phyloP scores from a whole-genome alignment of 2,888 invertebrate genomes.

The Meganola albula region DNA sequence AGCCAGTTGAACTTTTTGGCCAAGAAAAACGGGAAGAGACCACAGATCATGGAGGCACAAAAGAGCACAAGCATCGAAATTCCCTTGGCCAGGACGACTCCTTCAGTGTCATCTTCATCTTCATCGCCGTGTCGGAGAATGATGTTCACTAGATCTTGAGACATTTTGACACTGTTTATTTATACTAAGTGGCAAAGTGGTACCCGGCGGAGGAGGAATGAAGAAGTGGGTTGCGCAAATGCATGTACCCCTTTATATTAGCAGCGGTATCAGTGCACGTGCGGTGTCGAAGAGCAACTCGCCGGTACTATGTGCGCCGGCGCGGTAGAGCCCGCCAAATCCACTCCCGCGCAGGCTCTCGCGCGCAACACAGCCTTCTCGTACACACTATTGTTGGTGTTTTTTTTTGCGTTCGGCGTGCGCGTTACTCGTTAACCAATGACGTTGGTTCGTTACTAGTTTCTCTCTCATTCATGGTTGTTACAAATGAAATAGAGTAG shows the following conservation, averaged over 20 bases:
- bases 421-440: conserved; percentile 6
- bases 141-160: conserved; percentile 27
- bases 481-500: no score
- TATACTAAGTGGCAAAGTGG: conserved; percentile 2
- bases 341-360: conserved; percentile 57
- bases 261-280: conserved; percentile 59
- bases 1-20: conserved; percentile 81
- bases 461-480: no score
- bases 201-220: conserved; percentile 19
- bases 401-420: conserved; percentile 2
- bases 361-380: conserved; percentile 44
- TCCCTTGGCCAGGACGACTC: conserved; percentile 83
- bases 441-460: no score
- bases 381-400: conserved; percentile 24
- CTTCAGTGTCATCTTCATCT: conserved; percentile 46
- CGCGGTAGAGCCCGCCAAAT: conserved; percentile 34
- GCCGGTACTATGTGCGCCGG: conserved; percentile 50
- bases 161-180: conserved; percentile 28
- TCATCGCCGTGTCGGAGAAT: conserved; percentile 35
- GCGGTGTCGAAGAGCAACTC: conserved; percentile 57
- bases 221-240: conserved; percentile 37
- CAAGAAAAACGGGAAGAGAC: conserved; percentile 84
- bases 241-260: conserved; percentile 60
- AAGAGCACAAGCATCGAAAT: conserved; percentile 89
- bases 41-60: conserved; percentile 84